Evolutionary conservation across 2,113 vertebrate species (phyloP).

Genomic region (Hystrix cristata): DNA sequence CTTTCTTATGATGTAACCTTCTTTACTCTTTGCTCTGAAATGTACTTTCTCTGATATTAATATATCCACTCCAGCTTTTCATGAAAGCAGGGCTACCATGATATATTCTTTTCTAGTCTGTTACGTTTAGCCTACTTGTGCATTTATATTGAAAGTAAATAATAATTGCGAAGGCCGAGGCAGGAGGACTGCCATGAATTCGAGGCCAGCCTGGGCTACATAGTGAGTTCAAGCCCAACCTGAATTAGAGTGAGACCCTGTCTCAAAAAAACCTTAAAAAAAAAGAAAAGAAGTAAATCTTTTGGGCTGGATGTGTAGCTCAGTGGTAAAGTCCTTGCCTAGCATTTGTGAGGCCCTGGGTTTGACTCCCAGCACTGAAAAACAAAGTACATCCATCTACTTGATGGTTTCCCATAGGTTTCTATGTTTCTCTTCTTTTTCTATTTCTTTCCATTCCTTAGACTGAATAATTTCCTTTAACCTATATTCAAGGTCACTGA

Average conservation of each 20-base stretch:
- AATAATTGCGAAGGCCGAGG: neutral
- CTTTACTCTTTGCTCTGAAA: slow-evolving; percentile 7
- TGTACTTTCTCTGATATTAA: neutral
- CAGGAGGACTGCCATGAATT: too few relatives aligned
- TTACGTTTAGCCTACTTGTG: neutral
- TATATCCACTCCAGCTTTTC: neutral
- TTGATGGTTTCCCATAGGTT: neutral
- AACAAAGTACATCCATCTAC: neutral
- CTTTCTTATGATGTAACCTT: neutral
- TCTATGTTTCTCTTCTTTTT: neutral
- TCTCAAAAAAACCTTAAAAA: too few relatives aligned
- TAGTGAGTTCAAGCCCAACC: too few relatives aligned
- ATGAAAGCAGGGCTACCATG: neutral
- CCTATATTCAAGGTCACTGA: neutral
- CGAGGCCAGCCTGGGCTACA: too few relatives aligned
- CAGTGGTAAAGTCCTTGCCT: neutral
- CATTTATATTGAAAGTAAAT: neutral
- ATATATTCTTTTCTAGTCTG: neutral
- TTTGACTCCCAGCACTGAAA: neutral
- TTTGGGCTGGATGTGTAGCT: neutral
- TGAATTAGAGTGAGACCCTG: too few relatives aligned
- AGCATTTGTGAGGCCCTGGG: neutral
- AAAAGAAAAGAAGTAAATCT: neutral
- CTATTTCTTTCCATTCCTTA: neutral
- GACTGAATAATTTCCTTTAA: neutral